phyloP scores from a whole-genome alignment of 2,797 vertebrate genomes.

The Lateolabrax maculatus region DNA sequence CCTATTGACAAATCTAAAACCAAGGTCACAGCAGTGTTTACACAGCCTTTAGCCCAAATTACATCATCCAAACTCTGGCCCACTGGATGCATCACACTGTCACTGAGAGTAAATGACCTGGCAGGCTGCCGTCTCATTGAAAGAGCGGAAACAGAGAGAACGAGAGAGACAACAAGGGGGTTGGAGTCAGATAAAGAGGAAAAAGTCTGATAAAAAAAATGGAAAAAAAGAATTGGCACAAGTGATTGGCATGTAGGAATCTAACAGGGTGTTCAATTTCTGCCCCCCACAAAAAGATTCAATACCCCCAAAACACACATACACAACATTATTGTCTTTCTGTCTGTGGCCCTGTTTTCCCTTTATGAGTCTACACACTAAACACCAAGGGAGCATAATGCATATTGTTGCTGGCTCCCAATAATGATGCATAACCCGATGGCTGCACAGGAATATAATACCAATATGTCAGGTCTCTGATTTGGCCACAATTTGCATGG shows the following conservation, averaged over 20 bases:
- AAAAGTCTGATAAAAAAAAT: slow-evolving; percentile 21
- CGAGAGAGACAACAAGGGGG: slow-evolving; percentile 5
- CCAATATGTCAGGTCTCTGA: slow-evolving; percentile 88
- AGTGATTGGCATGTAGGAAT: slow-evolving; percentile 38
- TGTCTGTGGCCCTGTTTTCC: slow-evolving; percentile 44
- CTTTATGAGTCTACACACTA: slow-evolving; percentile 59
- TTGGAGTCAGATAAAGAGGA: slow-evolving; percentile 33
- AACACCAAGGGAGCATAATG: slow-evolving; percentile 74
- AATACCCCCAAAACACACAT: slow-evolving; percentile 32
- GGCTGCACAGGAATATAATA: slow-evolving; percentile 87
- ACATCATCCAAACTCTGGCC: slow-evolving; percentile 81
- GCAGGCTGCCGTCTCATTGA: slow-evolving; percentile 62
- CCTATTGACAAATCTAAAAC: slow-evolving; percentile 83
- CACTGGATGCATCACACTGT: slow-evolving; percentile 69
- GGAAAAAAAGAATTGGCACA: slow-evolving; percentile 26
- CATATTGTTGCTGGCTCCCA: slow-evolving; percentile 76
- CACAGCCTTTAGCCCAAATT: slow-evolving; percentile 84
- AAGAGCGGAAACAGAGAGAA: slow-evolving; percentile 49
- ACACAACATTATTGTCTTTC: slow-evolving; percentile 45
- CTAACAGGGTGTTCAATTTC: slow-evolving; percentile 46
- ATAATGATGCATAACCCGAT: slow-evolving; percentile 88
- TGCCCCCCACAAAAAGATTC: slow-evolving; percentile 31
- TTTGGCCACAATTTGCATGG: slow-evolving; percentile 96
- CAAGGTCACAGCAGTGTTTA: slow-evolving; percentile 85
- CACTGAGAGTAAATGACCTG: slow-evolving; percentile 75